Evolutionary conservation across 2,888 invertebrate genomes (phyloP).

Genomic region (Melitaea athalia): DNA sequence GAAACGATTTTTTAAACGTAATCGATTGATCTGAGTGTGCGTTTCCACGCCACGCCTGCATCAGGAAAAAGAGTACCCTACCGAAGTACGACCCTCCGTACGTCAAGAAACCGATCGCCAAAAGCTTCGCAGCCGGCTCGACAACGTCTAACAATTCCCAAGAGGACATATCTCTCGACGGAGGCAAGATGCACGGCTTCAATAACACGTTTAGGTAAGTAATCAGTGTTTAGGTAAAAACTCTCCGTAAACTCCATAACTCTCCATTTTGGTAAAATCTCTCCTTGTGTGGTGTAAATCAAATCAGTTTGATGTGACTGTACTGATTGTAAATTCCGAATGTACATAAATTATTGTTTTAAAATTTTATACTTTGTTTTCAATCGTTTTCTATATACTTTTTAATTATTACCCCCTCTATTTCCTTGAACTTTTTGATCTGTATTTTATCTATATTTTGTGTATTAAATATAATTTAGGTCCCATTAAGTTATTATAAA

Average conservation of each 20-base stretch:
- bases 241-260: background rate
- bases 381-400: conserved; percentile 5
- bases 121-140: conserved; percentile 85
- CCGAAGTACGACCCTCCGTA: conserved; percentile 95
- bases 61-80: conserved; percentile 93
- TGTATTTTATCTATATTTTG: conserved; percentile 25
- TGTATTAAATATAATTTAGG: conserved; percentile 31
- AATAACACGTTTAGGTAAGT: conserved; percentile 89
- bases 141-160: conserved; percentile 88
- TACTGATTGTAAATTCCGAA: conserved; percentile 15
- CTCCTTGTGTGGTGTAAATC: conserved; percentile 1
- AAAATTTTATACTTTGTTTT: conserved; percentile 14
- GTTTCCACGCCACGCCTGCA: conserved; percentile 80
- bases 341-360: conserved; percentile 12
- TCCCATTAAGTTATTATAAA: conserved; percentile 37
- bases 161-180: conserved; percentile 90
- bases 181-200: conserved; percentile 91
- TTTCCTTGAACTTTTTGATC: conserved; percentile 14
- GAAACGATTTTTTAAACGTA: conserved; percentile 69
- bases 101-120: conserved; percentile 90
- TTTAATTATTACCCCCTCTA: conserved; percentile 6
- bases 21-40: conserved; percentile 83
- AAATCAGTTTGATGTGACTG: conserved; percentile 19
- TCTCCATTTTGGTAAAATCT: conserved; percentile 8
- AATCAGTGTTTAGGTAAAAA: conserved; percentile 11